Percentiles rank a stretch among this genome's conserved stretches.
phyloP scores from a whole-genome alignment of 1,140 invertebrate genomes.

The Tetraneura akinire region DNA sequence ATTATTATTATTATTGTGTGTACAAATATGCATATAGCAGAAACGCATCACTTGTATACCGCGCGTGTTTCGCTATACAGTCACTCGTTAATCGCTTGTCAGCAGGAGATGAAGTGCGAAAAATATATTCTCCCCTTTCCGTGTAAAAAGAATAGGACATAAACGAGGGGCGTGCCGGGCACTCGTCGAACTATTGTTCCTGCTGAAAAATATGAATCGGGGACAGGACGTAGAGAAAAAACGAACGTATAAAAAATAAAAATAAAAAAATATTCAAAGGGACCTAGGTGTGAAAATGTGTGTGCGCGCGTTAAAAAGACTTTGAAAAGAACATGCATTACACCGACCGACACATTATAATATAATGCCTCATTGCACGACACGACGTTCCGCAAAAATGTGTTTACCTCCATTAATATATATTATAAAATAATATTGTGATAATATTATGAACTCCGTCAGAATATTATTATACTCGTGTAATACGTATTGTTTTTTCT shows the following conservation, averaged over 20 bases:
- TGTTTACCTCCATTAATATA: too few relatives aligned
- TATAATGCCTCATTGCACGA: constrained; percentile 38
- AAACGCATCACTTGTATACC: constrained; percentile 7
- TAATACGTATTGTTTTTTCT: too few relatives aligned
- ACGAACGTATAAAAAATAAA: too few relatives aligned
- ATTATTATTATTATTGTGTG: constrained; percentile 11
- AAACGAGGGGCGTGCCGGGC: constrained; percentile 46
- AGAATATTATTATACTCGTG: too few relatives aligned
- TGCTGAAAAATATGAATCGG: constrained; percentile 17
- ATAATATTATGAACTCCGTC: too few relatives aligned
- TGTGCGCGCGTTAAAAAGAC: constrained; percentile 24
- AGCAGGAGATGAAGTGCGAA: constrained; percentile 45
- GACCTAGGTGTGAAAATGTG: constrained; percentile 32
- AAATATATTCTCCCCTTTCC: constrained; percentile 46
- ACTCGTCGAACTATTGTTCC: constrained; percentile 40
- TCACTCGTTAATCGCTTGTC: constrained; percentile 49
- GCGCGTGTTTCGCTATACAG: constrained; percentile 23
- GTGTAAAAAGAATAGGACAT: constrained; percentile 15
- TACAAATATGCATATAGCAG: not conserved
- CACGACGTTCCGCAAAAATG: too few relatives aligned
- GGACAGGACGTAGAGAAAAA: constrained; percentile 19
- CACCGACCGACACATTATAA: constrained; percentile 2
- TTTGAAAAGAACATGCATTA: constrained; percentile 35
- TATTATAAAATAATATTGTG: too few relatives aligned
- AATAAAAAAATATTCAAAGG: constrained; percentile 9